Conservation (phyloP, 2,113 vertebrate genomes). For the Campylorhamphus procurvoides region DNA sequence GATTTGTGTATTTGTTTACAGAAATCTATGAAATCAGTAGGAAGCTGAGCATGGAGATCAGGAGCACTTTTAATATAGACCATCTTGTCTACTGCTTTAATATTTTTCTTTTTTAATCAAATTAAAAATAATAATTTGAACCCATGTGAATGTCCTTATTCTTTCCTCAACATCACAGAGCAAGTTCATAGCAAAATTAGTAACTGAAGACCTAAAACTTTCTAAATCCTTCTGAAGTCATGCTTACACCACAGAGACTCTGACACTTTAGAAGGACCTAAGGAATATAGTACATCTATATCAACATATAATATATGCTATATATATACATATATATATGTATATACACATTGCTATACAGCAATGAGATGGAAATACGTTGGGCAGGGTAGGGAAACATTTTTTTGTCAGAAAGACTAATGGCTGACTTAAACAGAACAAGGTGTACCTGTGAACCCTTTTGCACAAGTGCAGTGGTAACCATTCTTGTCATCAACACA, state of each 20-base stretch:
- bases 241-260: not conserved
- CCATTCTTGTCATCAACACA: conserved; percentile 87
- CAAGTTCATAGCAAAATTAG: not conserved
- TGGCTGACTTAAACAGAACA: not conserved
- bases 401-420: not conserved
- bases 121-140: not conserved
- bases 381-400: not conserved
- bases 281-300: not conserved
- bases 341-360: not conserved
- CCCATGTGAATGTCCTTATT: not conserved
- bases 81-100: not conserved
- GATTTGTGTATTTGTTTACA: not conserved
- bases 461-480: conserved; percentile 84
- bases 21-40: not conserved
- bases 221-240: not conserved
- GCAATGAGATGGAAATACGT: not conserved
- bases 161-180: not conserved
- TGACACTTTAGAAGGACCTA: not conserved
- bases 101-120: not conserved
- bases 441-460: conserved; percentile 84
- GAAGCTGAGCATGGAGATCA: not conserved
- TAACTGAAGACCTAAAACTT: not conserved
- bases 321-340: not conserved
- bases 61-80: not conserved
- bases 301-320: not conserved